Conservation (phyloP, 2,888 invertebrate species). For the Troides helena region DNA sequence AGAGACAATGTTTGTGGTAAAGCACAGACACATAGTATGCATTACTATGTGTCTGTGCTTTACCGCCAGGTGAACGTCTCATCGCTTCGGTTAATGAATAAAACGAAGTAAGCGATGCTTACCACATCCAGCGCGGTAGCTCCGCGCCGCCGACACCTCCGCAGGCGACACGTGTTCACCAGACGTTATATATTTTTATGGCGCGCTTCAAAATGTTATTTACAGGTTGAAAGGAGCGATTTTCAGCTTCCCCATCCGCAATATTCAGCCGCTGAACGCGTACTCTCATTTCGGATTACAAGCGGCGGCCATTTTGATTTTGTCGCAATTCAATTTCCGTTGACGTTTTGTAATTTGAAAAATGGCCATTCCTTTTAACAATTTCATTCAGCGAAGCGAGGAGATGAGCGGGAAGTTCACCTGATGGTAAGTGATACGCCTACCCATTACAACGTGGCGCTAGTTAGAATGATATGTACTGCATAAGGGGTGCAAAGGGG, state of each 20-base stretch:
- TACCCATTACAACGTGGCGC: too few relatives aligned
- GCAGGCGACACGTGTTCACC: constrained; percentile 47
- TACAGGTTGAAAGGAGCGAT: constrained; percentile 58
- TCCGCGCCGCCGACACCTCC: constrained; percentile 33
- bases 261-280: constrained; percentile 42
- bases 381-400: too few relatives aligned
- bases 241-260: constrained; percentile 47
- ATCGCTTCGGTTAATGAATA: too few relatives aligned
- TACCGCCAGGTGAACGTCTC: too few relatives aligned
- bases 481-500: too few relatives aligned
- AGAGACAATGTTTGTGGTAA: too few relatives aligned
- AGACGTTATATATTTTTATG: constrained; percentile 55
- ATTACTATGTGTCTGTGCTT: too few relatives aligned
- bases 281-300: constrained; percentile 41
- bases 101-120: background rate
- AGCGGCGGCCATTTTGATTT: constrained; percentile 29
- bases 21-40: too few relatives aligned
- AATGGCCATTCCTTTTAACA: too few relatives aligned
- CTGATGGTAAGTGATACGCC: too few relatives aligned
- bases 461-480: too few relatives aligned
- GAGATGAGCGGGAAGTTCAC: too few relatives aligned
- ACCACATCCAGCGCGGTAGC: constrained; percentile 22
- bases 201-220: constrained; percentile 59
- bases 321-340: constrained; percentile 21
- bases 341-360: background rate